phyloP scores from a whole-genome alignment of 2,888 invertebrate species.

The Andrena bucephala region DNA sequence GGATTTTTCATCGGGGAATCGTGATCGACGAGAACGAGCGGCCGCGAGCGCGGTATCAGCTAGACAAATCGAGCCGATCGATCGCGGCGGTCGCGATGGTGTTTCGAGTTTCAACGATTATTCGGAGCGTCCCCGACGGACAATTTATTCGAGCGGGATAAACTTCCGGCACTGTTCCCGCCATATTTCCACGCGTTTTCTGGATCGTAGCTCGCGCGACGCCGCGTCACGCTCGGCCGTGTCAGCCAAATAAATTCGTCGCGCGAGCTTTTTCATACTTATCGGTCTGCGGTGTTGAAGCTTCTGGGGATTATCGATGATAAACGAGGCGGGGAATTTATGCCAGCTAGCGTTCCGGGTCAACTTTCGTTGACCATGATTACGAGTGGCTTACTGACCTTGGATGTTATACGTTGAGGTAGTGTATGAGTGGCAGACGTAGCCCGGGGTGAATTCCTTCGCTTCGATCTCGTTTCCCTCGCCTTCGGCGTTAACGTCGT shows the following conservation, averaged over 20 bases:
- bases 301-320: too few species aligned
- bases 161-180: conserved; percentile 26
- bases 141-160: conserved; percentile 16
- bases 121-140: not conserved
- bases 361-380: conserved; percentile 58
- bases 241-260: not conserved
- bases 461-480: conserved; percentile 49
- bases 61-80: conserved; percentile 29
- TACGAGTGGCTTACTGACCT: conserved; percentile 56
- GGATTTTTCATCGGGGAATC: conserved; percentile 21
- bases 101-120: not conserved
- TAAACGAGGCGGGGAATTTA: too few species aligned
- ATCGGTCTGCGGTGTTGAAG: too few species aligned
- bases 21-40: conserved; percentile 32
- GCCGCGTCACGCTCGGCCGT: too few species aligned
- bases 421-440: conserved; percentile 33
- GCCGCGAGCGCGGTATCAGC: conserved; percentile 2
- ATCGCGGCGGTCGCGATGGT: not conserved
- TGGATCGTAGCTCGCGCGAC: not conserved
- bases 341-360: too few species aligned
- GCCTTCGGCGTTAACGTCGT: conserved; percentile 5
- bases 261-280: too few species aligned
- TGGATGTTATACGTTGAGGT: conserved; percentile 43
- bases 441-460: conserved; percentile 58
- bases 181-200: conserved; percentile 18